Base-by-base conservation (phyloP, 1,140 invertebrate species). In the Rhopalosiphum maidis region DNA sequence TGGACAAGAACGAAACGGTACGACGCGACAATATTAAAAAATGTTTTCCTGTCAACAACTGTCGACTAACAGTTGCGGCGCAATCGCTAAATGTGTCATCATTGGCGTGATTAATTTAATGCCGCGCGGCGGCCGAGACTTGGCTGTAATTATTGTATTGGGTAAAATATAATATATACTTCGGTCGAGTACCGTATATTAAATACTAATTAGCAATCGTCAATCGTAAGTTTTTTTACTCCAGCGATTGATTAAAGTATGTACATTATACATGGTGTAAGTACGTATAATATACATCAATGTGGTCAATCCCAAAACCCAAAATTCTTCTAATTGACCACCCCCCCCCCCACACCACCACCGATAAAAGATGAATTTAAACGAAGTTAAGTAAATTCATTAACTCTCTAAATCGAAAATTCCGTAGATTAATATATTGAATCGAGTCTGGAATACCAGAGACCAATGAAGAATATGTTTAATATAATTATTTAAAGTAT, bases 81-180 rank as follows among this genome's bases (percentile, higher is more conserved):
- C 88, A 54, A 89, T 89, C 88, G 88, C 88, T 89, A 89, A 89
- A 89, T 89, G 88, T 89, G 88, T 89, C 88, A 89, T 89, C 88
- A 55, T 89, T 89, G 55, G 35, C 88, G 88, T 89, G 88, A 89
- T 89, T 89, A 89, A 89, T 89, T 55, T 35, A n/a, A 89, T 35
- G 88, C 51, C 87, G 9, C 3, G 22, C 85, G 37, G 35, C 35
- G 35, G 9, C 54, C 22, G 35, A 89, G 48, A 89, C 51, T 89
- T 89, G 88, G 88, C 88, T 35, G 51, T 55, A 55, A 41, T 77
- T 21, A 77, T 89, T 37, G 22, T 41, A 89, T 89, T 25, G 54
- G 51, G 25, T 89, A 89, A 89, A 89, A 89, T 89, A 77, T 35
- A 77, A 77, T 35, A n/a, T 68, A 68, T 68, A 41, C 48, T 89